Conservation (phyloP, 2,113 vertebrate genomes). For the Megalops atlanticus region DNA sequence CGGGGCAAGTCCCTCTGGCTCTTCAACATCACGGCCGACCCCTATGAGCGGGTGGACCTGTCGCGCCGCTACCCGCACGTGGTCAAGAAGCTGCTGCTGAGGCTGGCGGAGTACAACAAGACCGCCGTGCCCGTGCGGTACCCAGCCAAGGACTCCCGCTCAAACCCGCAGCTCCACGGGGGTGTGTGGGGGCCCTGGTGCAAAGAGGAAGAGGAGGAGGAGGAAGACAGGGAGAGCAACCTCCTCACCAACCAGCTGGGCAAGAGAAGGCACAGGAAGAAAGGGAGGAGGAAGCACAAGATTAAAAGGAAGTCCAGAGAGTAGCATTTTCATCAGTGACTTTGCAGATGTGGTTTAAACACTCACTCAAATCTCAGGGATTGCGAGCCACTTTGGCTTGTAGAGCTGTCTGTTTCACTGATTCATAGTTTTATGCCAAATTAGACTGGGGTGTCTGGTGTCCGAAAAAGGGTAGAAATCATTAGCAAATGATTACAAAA, state of each 20-base stretch:
- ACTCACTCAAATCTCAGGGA: slow-evolving; percentile 63
- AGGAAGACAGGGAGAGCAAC: slow-evolving; percentile 61
- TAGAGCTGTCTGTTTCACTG: slow-evolving; percentile 44
- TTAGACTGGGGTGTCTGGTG: background rate
- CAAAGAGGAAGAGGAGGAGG: slow-evolving; percentile 77
- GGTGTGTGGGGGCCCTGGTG: slow-evolving; percentile 97
- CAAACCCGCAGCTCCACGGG: slow-evolving; percentile 91
- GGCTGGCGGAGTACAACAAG: slow-evolving; percentile 86
- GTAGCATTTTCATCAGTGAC: slow-evolving; percentile 22
- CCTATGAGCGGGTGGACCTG: slow-evolving; percentile 90
- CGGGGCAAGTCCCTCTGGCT: slow-evolving; percentile 93
- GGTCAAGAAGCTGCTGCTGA: slow-evolving; percentile 84
- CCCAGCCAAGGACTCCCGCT: slow-evolving; percentile 88
- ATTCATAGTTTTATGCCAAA: background rate
- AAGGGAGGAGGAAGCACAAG: slow-evolving; percentile 71
- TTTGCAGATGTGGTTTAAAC: slow-evolving; percentile 29
- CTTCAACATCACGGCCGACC: slow-evolving; percentile 94
- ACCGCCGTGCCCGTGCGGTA: slow-evolving; percentile 91
- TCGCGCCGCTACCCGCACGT: slow-evolving; percentile 81
- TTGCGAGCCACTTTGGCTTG: slow-evolving; percentile 42
- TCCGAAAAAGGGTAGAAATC: background rate
- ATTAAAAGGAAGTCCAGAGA: slow-evolving; percentile 64
- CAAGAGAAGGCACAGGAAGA: slow-evolving; percentile 69
- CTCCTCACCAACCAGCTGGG: slow-evolving; percentile 61
- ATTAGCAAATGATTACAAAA: slow-evolving; percentile 37